phyloP scores from a whole-genome alignment of 2,888 invertebrate species.

The Cephalotes varians region DNA sequence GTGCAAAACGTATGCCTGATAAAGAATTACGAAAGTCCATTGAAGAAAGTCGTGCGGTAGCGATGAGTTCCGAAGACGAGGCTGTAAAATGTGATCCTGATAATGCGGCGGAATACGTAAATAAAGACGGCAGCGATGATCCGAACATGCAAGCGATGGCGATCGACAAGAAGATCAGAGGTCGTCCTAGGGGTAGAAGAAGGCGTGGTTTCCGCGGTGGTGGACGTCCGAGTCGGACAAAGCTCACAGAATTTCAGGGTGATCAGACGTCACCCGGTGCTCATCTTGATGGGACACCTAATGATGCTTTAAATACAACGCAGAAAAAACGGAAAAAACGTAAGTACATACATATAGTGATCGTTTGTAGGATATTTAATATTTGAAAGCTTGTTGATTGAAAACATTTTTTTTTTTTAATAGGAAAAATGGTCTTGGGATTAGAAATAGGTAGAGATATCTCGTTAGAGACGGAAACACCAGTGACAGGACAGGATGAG shows the following conservation, averaged over 20 bases:
- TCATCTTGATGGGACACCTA: constrained; percentile 56
- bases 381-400: neutral
- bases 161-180: constrained; percentile 70
- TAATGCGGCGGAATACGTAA: constrained; percentile 70
- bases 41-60: constrained; percentile 80
- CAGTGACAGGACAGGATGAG: constrained; percentile 80
- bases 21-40: constrained; percentile 80
- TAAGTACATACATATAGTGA: constrained; percentile 52
- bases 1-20: constrained; percentile 80
- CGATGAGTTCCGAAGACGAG: constrained; percentile 83
- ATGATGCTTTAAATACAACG: constrained; percentile 54
- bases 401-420: constrained; percentile 51
- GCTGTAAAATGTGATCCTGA: constrained; percentile 59
- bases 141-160: constrained; percentile 60
- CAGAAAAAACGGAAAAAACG: constrained; percentile 80
- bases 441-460: constrained; percentile 86
- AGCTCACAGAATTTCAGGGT: constrained; percentile 61
- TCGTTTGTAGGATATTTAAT: neutral
- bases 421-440: constrained; percentile 86
- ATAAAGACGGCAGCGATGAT: constrained; percentile 73
- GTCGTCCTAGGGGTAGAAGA: constrained; percentile 74
- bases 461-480: constrained; percentile 61
- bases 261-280: constrained; percentile 46
- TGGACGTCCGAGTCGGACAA: constrained; percentile 63
- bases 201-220: constrained; percentile 74